Evolutionary conservation across 2,797 vertebrate species (phyloP).

Genomic region (Oryzias dopingdopingensis): DNA sequence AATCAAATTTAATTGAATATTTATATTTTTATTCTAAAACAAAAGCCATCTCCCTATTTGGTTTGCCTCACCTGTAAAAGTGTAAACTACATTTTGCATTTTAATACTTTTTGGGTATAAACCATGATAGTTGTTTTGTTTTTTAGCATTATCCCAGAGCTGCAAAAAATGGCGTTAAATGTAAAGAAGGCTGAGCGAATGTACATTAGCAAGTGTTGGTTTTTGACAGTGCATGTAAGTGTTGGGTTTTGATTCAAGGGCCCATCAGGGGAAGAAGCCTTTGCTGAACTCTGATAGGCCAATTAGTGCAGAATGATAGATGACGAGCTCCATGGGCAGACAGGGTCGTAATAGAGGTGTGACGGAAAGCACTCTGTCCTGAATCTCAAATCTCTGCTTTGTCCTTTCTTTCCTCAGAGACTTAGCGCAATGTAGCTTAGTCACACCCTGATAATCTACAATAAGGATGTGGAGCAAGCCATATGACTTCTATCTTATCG

Average conservation of each 20-base stretch:
- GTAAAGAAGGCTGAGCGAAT: conserved; percentile 6
- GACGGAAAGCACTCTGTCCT: conserved; percentile 42
- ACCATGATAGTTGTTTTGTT: background rate
- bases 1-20: no score
- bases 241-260: conserved; percentile 43
- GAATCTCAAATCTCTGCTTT: conserved; percentile 51
- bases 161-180: conserved; percentile 16
- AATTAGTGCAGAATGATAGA: conserved; percentile 72
- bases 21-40: background rate
- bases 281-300: conserved; percentile 64
- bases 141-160: no score
- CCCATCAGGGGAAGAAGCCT: conserved; percentile 47
- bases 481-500: background rate
- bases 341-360: conserved; percentile 50
- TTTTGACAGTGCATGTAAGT: conserved; percentile 18
- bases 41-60: background rate
- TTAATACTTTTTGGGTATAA: background rate
- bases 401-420: conserved; percentile 36
- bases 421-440: conserved; percentile 18
- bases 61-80: conserved; percentile 8
- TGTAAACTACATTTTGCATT: background rate
- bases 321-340: conserved; percentile 54
- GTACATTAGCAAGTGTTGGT: conserved; percentile 15
- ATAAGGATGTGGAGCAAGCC: background rate
- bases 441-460: conserved; percentile 29